A percentile compares a stretch with the other conserved stretches of the same genome.
Conservation (phyloP, 2,888 invertebrate species). For the Stramonita haemastoma region DNA sequence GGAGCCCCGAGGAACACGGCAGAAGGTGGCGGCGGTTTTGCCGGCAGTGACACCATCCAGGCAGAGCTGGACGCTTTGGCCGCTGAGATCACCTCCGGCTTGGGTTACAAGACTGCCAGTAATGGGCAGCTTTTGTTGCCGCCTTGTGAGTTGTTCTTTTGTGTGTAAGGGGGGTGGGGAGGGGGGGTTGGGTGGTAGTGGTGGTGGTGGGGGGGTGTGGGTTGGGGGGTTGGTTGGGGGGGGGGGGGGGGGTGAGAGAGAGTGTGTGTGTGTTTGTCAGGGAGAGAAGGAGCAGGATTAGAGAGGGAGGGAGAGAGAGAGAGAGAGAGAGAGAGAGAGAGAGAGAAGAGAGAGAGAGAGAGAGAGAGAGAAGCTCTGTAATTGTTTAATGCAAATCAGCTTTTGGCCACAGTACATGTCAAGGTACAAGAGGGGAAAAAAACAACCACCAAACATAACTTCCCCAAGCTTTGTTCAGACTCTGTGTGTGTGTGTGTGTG, state of each 20-base stretch:
- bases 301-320: not conserved
- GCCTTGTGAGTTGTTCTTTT: slow-evolving; percentile 19
- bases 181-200: not conserved
- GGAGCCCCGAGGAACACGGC: not conserved
- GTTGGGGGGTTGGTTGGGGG: not conserved
- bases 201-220: not conserved
- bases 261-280: not conserved
- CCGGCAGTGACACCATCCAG: slow-evolving; percentile 64
- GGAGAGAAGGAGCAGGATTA: not conserved
- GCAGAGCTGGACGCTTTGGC: slow-evolving; percentile 70
- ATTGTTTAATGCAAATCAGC: too few species aligned
- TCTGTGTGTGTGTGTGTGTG: not conserved
- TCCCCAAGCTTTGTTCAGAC: too few species aligned
- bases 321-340: slow-evolving; percentile 6
- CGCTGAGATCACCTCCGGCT: slow-evolving; percentile 67
- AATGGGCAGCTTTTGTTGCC: slow-evolving; percentile 43
- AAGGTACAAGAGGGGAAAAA: too few species aligned
- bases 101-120: slow-evolving; percentile 58
- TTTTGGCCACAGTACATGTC: too few species aligned
- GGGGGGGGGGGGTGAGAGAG: not conserved
- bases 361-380: too few species aligned
- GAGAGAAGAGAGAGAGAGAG: not conserved
- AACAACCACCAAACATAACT: too few species aligned
- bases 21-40: slow-evolving; percentile 42
- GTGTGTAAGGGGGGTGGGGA: not conserved